Percentiles rank a stretch among this genome's conserved stretches.
Evolutionary conservation across 2,888 invertebrate genomes (phyloP).

Genomic region (Notodonta dromedarius): DNA sequence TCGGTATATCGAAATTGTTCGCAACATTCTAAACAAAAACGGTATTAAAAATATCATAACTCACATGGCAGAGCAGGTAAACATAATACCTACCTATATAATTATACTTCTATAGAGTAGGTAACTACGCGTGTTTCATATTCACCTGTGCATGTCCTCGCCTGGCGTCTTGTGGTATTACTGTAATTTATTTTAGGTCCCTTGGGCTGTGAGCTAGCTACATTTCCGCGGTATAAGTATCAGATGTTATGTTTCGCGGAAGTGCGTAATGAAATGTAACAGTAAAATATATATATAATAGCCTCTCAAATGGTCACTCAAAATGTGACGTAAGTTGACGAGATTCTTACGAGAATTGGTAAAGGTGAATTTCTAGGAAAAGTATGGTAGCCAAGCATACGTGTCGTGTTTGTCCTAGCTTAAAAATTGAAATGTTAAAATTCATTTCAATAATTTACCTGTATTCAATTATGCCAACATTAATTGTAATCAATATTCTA

Average conservation of each 20-base stretch:
- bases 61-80: too few relatives aligned
- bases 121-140: too few relatives aligned
- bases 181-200: neutral
- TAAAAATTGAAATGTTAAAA: too few relatives aligned
- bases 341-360: neutral
- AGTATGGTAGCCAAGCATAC: neutral
- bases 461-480: too few relatives aligned
- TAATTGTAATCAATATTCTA: too few relatives aligned
- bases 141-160: too few relatives aligned
- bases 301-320: neutral
- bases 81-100: too few relatives aligned
- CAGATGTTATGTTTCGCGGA: neutral
- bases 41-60: constrained; percentile 26
- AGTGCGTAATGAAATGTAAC: neutral
- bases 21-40: constrained; percentile 39
- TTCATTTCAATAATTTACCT: too few relatives aligned
- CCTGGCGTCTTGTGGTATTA: neutral
- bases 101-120: too few relatives aligned
- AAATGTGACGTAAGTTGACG: neutral
- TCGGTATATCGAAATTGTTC: constrained; percentile 52
- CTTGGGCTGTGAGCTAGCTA: neutral
- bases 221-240: neutral
- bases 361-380: neutral
- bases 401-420: too few relatives aligned
- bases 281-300: neutral